These are phyloP conservation scores for Cetonia aurata DNA, from an alignment of 2,888 invertebrate species.

Conservation along the genomic window DNA sequence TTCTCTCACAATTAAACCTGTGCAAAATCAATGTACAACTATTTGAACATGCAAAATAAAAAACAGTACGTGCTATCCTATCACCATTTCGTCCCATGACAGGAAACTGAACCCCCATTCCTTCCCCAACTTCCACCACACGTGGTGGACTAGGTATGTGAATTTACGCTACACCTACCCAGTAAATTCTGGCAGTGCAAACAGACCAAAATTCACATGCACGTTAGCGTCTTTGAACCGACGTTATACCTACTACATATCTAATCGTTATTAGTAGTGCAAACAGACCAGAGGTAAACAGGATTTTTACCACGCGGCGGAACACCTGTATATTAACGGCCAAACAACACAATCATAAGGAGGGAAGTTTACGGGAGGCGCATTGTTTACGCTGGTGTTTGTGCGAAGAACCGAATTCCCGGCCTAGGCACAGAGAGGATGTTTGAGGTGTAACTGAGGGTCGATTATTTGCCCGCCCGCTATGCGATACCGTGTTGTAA, in stretches of 20 bases:
- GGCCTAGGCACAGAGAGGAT: not conserved
- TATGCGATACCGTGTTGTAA: slow-evolving; percentile 8
- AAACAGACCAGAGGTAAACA: slow-evolving; percentile 23
- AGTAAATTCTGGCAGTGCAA: not conserved
- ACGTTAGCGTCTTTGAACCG: not conserved
- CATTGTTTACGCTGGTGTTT: slow-evolving; percentile 15
- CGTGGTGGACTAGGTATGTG: no score
- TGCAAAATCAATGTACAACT: no score
- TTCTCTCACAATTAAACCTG: no score
- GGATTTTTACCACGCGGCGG: slow-evolving; percentile 11
- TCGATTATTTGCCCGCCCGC: no score
- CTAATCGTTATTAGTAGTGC: slow-evolving; percentile 28
- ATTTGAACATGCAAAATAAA: no score
- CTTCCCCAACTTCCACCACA: no score
- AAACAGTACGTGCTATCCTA: no score
- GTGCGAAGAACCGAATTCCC: slow-evolving; percentile 22
- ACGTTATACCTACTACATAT: slow-evolving; percentile 15
- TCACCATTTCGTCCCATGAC: no score
- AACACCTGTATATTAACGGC: slow-evolving; percentile 24
- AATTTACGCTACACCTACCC: no score
- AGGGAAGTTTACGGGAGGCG: slow-evolving; percentile 2
- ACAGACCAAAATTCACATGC: slow-evolving; percentile 9
- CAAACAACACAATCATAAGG: not conserved
- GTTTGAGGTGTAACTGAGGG: slow-evolving; percentile 17
- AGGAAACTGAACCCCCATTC: no score